Percentiles rank a stretch among this genome's conserved stretches.
phyloP scores from a whole-genome alignment of 92 coral and sea anemone species.

The Umimayanthus chanpuru region DNA sequence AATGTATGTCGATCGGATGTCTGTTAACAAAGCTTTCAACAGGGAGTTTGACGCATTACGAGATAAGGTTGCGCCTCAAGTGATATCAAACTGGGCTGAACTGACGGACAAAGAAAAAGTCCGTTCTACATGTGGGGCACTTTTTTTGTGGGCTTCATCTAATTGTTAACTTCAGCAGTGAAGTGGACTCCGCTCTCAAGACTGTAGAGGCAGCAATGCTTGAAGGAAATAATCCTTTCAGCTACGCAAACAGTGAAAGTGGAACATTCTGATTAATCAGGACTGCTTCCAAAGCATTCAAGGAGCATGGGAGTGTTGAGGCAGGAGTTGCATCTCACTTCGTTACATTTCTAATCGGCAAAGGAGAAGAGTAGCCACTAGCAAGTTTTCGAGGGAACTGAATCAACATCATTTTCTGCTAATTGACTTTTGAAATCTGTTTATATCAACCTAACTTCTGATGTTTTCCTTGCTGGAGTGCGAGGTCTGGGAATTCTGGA shows the following conservation, averaged over 20 bases:
- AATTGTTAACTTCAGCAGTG: background rate
- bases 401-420: slow-evolving; percentile 15
- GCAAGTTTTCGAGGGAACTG: slow-evolving; percentile 2
- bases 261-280: slow-evolving; percentile 22
- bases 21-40: slow-evolving; percentile 20
- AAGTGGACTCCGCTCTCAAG: background rate
- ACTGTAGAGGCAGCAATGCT: no score
- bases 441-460: slow-evolving; percentile 10
- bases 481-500: slow-evolving; percentile 14
- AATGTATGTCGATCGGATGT: background rate
- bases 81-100: slow-evolving; percentile 22
- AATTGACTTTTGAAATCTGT: slow-evolving; percentile 25
- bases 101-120: slow-evolving; percentile 16
- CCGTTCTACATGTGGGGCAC: slow-evolving; percentile 20
- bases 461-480: slow-evolving; percentile 23
- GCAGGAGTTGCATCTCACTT: slow-evolving; percentile 23
- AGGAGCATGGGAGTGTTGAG: slow-evolving; percentile 19
- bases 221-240: no score
- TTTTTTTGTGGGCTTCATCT: slow-evolving; percentile 18
- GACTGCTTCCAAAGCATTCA: slow-evolving; percentile 24
- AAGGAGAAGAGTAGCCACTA: slow-evolving; percentile 7
- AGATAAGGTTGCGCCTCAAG: slow-evolving; percentile 15
- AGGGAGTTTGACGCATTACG: slow-evolving; percentile 15
- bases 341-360: slow-evolving; percentile 11
- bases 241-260: slow-evolving; percentile 5